phyloP scores from a whole-genome alignment of 2,113 vertebrate genomes.

The Antidorcas marsupialis region DNA sequence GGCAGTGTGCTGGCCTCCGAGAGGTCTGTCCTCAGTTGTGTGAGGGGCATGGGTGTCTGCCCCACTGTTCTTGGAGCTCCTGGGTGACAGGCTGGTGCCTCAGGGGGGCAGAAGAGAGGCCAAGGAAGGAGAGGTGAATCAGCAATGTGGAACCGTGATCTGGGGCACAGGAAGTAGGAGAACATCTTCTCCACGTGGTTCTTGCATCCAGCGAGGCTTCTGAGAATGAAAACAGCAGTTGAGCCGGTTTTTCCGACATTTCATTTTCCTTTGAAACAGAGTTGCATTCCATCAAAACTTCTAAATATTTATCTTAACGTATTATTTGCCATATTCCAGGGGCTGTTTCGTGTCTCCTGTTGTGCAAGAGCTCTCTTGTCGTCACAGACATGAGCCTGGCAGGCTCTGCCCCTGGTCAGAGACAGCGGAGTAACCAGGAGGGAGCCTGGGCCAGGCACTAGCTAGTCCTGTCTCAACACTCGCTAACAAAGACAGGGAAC shows the following conservation, averaged over 20 bases:
- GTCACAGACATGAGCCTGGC: background rate
- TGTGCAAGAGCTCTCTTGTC: background rate
- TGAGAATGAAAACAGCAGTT: background rate
- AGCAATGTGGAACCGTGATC: rapidly evolving
- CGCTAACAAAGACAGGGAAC: background rate
- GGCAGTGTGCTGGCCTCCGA: background rate
- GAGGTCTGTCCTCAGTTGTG: background rate
- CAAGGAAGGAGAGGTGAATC: background rate
- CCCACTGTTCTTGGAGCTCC: background rate
- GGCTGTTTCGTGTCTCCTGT: background rate
- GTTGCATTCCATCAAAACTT: slow-evolving; percentile 10
- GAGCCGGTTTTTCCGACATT: background rate
- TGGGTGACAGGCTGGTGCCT: background rate
- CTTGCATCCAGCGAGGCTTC: background rate
- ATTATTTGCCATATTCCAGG: background rate
- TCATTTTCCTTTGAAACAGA: background rate
- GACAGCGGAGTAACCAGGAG: background rate
- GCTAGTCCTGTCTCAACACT: rapidly evolving
- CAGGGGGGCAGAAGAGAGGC: background rate
- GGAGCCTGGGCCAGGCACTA: rapidly evolving
- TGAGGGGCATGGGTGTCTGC: background rate
- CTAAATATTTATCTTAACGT: background rate
- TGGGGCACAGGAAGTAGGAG: rapidly evolving
- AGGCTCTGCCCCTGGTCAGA: background rate
- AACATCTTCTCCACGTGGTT: rapidly evolving